A percentile compares a stretch with the other conserved stretches of the same genome.
Conservation (phyloP, 2,888 invertebrate species). For the Bellardia bayeri region DNA sequence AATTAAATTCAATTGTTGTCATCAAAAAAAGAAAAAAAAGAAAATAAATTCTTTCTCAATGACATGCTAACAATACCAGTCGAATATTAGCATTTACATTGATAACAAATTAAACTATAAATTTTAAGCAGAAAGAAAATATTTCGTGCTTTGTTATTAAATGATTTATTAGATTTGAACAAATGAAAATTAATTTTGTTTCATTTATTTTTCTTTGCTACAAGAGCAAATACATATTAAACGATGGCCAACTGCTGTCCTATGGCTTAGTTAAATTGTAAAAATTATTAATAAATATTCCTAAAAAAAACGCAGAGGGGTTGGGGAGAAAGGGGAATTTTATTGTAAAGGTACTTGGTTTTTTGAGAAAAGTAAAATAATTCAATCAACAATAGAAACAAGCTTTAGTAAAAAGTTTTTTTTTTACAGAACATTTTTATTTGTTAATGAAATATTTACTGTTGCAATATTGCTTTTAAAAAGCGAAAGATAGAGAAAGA, state of each 20-base stretch:
- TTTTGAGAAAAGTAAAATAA: constrained; percentile 1
- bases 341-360: neutral
- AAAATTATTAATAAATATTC: too few species aligned
- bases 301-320: too few species aligned
- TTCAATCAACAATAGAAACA: constrained; percentile 26
- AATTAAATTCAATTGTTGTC: constrained; percentile 30
- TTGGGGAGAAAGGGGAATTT: neutral
- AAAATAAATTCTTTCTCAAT: constrained; percentile 12
- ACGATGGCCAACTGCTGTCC: neutral
- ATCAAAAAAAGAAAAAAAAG: neutral
- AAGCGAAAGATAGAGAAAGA: neutral
- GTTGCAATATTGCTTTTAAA: neutral
- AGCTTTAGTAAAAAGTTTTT: neutral
- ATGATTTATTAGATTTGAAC: constrained; percentile 52
- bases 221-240: constrained; percentile 19
- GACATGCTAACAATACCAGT: neutral
- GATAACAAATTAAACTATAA: constrained; percentile 45
- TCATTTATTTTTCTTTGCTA: neutral
- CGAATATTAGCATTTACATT: neutral
- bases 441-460: constrained; percentile 14
- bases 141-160: constrained; percentile 41
- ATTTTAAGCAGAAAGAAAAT: neutral
- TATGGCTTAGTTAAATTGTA: too few species aligned
- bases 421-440: neutral
- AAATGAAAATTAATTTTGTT: neutral